A percentile compares a stretch with the other conserved stretches of the same genome.
phyloP scores from a whole-genome alignment of 2,888 invertebrate species.

The Seira musarum region DNA sequence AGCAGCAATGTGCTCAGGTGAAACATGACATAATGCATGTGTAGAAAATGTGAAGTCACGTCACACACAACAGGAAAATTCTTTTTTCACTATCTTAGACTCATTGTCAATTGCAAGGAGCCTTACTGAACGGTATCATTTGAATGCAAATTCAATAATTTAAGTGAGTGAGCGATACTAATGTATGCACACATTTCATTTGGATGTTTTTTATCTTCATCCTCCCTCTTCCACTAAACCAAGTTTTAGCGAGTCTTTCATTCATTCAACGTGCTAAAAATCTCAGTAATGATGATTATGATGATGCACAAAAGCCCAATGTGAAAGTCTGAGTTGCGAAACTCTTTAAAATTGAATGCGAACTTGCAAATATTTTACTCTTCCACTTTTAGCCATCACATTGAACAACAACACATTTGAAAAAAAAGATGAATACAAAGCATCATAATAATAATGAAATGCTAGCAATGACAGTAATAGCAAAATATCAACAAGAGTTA shows the following conservation, averaged over 20 bases:
- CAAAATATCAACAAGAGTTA: neutral
- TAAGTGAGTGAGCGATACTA: too few species aligned
- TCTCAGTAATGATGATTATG: constrained; percentile 22
- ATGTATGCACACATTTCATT: too few species aligned
- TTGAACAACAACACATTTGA: constrained; percentile 42
- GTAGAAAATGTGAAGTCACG: too few species aligned
- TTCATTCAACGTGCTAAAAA: too few species aligned
- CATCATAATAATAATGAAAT: constrained; percentile 3
- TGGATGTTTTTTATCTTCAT: too few species aligned
- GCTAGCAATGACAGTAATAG: neutral
- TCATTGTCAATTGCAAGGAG: constrained; percentile 36
- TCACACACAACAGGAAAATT: too few species aligned
- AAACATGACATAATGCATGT: too few species aligned
- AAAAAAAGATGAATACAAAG: constrained; percentile 26
- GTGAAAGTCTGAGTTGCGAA: constrained; percentile 68
- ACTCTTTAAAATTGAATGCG: constrained; percentile 43
- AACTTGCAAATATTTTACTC: constrained; percentile 44
- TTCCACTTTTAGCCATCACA: constrained; percentile 48
- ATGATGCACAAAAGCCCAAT: constrained; percentile 47
- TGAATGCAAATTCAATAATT: too few species aligned
- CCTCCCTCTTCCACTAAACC: too few species aligned
- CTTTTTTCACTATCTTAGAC: constrained; percentile 12
- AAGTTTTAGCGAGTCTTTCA: too few species aligned
- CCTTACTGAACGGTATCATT: constrained; percentile 1
- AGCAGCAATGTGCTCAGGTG: too few species aligned